Evolutionary conservation across 1,140 invertebrate genomes (phyloP).

Genomic region (Pseudobourletiella spinata): DNA sequence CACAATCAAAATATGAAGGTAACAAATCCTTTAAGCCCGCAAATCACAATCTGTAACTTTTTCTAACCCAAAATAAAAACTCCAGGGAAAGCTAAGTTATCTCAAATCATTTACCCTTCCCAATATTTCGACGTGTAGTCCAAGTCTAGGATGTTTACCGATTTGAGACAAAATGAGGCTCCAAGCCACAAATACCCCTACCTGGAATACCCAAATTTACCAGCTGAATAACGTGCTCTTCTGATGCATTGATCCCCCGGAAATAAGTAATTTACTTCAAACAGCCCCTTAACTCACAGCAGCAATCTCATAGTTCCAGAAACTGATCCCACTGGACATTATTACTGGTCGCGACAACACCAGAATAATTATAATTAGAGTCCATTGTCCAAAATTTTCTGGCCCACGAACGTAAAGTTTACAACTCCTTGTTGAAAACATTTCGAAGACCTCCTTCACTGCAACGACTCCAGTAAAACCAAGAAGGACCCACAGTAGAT

Average conservation of each 20-base stretch:
- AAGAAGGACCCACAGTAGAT: background rate
- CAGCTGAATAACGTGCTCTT: no score
- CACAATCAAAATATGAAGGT: constrained; percentile 3
- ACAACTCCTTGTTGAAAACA: constrained; percentile 8
- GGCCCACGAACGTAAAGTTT: constrained; percentile 14
- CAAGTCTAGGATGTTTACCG: constrained; percentile 26
- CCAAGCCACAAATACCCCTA: constrained; percentile 30
- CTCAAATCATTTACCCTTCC: constrained; percentile 10
- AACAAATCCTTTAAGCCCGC: background rate
- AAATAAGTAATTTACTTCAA: no score
- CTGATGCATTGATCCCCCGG: no score
- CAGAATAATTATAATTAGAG: constrained; percentile 4
- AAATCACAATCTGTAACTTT: no score
- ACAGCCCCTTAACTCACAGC: constrained; percentile 15
- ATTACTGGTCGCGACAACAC: constrained; percentile 7
- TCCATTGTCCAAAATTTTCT: constrained; percentile 28
- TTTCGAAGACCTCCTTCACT: constrained; percentile 24
- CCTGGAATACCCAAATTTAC: background rate
- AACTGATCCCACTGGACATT: background rate
- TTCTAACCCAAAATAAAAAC: no score
- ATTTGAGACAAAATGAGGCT: constrained; percentile 25
- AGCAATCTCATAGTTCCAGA: constrained; percentile 23
- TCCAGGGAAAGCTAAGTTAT: background rate
- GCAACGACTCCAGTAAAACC: constrained; percentile 7
- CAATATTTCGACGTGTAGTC: constrained; percentile 30